Evolutionary conservation across 2,113 vertebrate species (phyloP), one percentile per base, ranked within the genome.

Genomic region (Leiothrix lutea): DNA sequence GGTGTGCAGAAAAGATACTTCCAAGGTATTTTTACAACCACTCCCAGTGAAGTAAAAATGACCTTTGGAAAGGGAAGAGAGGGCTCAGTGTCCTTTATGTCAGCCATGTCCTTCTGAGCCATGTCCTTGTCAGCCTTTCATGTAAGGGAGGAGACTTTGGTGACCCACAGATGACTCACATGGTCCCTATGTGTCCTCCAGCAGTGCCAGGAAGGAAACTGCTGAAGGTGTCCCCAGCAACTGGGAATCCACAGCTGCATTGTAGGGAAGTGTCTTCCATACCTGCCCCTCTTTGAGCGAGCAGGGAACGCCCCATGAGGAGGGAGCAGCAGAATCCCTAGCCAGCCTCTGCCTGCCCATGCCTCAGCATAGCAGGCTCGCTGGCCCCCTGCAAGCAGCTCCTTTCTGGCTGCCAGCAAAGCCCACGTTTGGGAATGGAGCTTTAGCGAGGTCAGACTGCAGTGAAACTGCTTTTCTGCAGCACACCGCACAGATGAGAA

Each of bases 201-300:
- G 56, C 33, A 56, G 22, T 3, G 11, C 23, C 38, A 14, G 50
- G 35, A 78, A 66, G 31, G 44, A 75, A 78, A 78, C 7, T 6
- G 21, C 25, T 65, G 54, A 26, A 60, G 29, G 26, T 14, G 50
- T 21, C 31, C 69, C 64, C 24, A 51, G 21, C 10, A 12, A 5
- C 12, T 1, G 36, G 28, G 58, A 86, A 72, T 45, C 50, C 47
- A 72, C 5, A 1, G 29, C 62, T 3, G 1, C 0, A 0, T 2
- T 29, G 66, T 71, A 33, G 38, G 23, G 3, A 0, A 0, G n/a
- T 2, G 8, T 35, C 47, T 79, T 44, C 0, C 0, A 12, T 0
- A 22, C 12, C 42, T 25, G 22, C 21, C 22, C 21, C 0, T 26
- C 29, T 21, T 29, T 0, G 1, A 1, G 4, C 31, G 1, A 1